Conservation (phyloP, 1,140 invertebrate genomes). For the Eciton burchellii region DNA sequence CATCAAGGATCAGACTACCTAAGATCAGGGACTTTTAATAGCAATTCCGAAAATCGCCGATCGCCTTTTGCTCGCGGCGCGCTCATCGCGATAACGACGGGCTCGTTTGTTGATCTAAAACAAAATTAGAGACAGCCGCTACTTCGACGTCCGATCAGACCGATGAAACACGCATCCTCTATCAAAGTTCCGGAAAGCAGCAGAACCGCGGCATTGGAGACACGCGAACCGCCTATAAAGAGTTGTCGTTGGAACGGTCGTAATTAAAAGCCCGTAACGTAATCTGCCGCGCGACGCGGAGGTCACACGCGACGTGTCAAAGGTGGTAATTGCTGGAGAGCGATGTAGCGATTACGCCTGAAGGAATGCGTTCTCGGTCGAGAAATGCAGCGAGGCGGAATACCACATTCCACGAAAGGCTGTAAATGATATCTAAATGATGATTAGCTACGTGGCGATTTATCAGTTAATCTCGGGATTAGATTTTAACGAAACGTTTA, state of each 20-base stretch:
- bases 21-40: background rate
- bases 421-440: background rate
- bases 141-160: slow-evolving; percentile 67
- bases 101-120: slow-evolving; percentile 57
- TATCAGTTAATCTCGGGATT: background rate
- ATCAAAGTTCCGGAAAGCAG: slow-evolving; percentile 55
- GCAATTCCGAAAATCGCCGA: too few species aligned
- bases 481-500: background rate
- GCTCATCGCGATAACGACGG: slow-evolving; percentile 53
- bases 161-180: slow-evolving; percentile 45
- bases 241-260: slow-evolving; percentile 64
- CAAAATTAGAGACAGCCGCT: slow-evolving; percentile 68
- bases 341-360: slow-evolving; percentile 27
- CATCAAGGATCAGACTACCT: background rate
- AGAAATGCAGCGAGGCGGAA: background rate
- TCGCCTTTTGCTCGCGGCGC: background rate
- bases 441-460: background rate
- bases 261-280: slow-evolving; percentile 67
- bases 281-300: slow-evolving; percentile 51
- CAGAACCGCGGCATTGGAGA: slow-evolving; percentile 55
- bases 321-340: slow-evolving; percentile 33
- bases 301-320: slow-evolving; percentile 55
- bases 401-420: background rate
- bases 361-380: slow-evolving; percentile 2
- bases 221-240: slow-evolving; percentile 69